Evolutionary conservation across 2,797 vertebrate species (phyloP).

Genomic region (Molossus alvarezi): DNA sequence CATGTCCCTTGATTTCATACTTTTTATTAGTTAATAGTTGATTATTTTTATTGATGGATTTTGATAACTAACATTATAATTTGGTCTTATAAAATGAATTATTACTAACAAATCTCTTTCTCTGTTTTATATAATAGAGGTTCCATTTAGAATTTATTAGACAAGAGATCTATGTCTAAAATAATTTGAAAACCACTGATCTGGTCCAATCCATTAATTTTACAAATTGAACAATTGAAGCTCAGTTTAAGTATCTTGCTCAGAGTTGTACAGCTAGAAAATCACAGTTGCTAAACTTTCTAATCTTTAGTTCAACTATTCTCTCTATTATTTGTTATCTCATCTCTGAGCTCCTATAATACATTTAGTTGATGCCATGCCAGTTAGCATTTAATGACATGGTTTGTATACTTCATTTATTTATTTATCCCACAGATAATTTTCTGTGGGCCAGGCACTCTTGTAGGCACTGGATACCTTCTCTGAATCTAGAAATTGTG

Average conservation of each 20-base stretch:
- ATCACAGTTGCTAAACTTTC: background rate
- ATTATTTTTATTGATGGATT: constrained; percentile 39
- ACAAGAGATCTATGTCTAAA: constrained; percentile 23
- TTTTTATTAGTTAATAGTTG: constrained; percentile 15
- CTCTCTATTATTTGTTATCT: constrained; percentile 41
- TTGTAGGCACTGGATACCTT: background rate
- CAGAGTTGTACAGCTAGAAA: constrained; percentile 56
- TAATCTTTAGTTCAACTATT: background rate
- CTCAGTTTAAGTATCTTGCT: constrained; percentile 30
- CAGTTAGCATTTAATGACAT: constrained; percentile 39
- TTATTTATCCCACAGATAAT: constrained; percentile 56
- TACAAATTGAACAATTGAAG: constrained; percentile 62
- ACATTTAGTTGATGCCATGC: background rate
- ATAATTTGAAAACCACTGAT: constrained; percentile 50
- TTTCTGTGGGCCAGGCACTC: background rate
- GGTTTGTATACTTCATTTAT: constrained; percentile 19
- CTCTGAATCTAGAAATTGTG: constrained; percentile 41
- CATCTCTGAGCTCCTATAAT: constrained; percentile 20
- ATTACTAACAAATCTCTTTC: constrained; percentile 41
- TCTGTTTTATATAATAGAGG: constrained; percentile 9
- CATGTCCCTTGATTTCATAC: background rate
- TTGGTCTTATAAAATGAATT: constrained; percentile 28
- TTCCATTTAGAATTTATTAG: constrained; percentile 46
- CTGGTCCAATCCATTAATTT: constrained; percentile 31
- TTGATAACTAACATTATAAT: constrained; percentile 15